phyloP scores from a whole-genome alignment of 2,888 invertebrate genomes.

The Ganaspis brasiliensis region DNA sequence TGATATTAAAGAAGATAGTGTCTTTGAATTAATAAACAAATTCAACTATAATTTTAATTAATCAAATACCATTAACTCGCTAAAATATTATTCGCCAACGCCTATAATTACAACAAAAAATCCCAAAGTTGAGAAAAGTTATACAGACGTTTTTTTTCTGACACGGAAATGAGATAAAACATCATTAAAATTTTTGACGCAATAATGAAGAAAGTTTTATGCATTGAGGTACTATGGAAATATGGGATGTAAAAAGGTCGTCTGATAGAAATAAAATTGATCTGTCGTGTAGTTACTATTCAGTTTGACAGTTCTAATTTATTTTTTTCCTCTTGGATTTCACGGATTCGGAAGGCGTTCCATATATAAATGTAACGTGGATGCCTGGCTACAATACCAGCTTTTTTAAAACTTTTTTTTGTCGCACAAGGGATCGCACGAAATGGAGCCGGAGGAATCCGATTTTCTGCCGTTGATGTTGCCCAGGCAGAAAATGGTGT shows the following conservation, averaged over 20 bases:
- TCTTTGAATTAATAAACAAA: too few relatives aligned
- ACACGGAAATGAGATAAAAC: too few relatives aligned
- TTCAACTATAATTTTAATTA: too few relatives aligned
- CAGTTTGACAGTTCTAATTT: slow-evolving; percentile 28
- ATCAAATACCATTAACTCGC: too few relatives aligned
- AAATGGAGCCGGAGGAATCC: slow-evolving; percentile 67
- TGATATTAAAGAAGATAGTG: neutral
- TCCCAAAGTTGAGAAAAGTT: too few relatives aligned
- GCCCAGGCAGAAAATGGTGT: slow-evolving; percentile 70
- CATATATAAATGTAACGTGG: neutral
- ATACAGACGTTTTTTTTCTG: neutral
- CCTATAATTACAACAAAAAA: too few relatives aligned
- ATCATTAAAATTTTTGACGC: neutral
- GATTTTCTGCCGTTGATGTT: slow-evolving; percentile 65
- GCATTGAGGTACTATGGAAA: neutral
- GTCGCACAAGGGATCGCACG: slow-evolving; percentile 56
- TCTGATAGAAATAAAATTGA: slow-evolving; percentile 17
- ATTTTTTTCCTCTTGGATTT: slow-evolving; percentile 31
- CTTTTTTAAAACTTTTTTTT: slow-evolving; percentile 22
- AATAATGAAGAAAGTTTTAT: neutral
- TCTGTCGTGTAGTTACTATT: slow-evolving; percentile 26
- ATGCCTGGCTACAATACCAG: neutral
- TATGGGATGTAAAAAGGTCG: neutral
- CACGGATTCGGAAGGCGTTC: slow-evolving; percentile 2
- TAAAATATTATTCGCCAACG: too few relatives aligned